Conservation (phyloP, 2,888 invertebrate species). For the Sesamia inferens region DNA sequence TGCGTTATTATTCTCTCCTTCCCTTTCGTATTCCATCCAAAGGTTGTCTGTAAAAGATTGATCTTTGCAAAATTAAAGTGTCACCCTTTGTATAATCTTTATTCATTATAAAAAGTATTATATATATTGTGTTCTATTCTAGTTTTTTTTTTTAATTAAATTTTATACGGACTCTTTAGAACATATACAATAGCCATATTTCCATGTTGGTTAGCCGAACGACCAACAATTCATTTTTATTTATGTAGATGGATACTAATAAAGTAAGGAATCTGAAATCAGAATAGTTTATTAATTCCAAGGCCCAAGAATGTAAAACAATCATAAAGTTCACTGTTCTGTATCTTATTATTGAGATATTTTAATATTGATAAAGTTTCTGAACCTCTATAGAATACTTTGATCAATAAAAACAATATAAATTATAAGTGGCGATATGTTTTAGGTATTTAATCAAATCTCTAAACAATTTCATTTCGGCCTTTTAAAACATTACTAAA, state of each 20-base stretch:
- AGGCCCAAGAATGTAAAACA: constrained; percentile 37
- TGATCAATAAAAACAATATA: constrained; percentile 23
- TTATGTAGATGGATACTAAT: background rate
- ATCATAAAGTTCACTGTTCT: constrained; percentile 32
- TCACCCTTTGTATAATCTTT: too few relatives aligned
- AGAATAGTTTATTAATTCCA: constrained; percentile 42
- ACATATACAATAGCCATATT: background rate
- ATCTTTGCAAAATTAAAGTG: too few relatives aligned
- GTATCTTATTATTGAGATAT: constrained; percentile 36
- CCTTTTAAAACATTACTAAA: too few relatives aligned
- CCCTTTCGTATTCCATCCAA: too few relatives aligned
- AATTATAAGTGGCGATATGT: too few relatives aligned
- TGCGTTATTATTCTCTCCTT: too few relatives aligned
- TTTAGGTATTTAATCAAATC: background rate
- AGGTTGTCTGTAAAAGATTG: too few relatives aligned
- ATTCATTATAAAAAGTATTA: too few relatives aligned
- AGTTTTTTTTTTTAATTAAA: too few relatives aligned
- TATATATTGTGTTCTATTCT: too few relatives aligned
- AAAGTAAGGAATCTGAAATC: constrained; percentile 18
- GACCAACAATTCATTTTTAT: background rate
- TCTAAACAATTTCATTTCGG: too few relatives aligned
- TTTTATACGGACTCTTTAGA: too few relatives aligned
- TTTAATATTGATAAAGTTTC: constrained; percentile 53
- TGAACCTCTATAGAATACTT: constrained; percentile 30
- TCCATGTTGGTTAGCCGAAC: background rate